Percentiles rank a stretch among this genome's conserved stretches.
Conservation (phyloP, 2,888 invertebrate genomes). For the Thecophora atra region DNA sequence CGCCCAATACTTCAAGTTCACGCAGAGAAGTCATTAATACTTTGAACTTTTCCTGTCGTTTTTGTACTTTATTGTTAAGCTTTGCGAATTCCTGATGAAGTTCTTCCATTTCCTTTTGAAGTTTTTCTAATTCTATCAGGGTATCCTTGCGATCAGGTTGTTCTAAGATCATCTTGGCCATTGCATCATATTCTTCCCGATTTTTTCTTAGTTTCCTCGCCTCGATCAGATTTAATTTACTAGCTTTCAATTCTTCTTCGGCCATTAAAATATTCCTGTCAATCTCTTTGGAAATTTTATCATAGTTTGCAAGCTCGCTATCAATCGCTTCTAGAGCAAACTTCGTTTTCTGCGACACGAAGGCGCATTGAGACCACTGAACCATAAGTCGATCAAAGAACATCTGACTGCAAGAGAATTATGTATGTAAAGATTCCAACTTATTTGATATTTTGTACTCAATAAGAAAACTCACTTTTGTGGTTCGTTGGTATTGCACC, state of each 20-base stretch:
- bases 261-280: slow-evolving; percentile 82
- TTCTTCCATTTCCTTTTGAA: slow-evolving; percentile 77
- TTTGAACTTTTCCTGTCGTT: slow-evolving; percentile 88
- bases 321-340: slow-evolving; percentile 82
- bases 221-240: slow-evolving; percentile 80
- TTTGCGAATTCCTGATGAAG: slow-evolving; percentile 76
- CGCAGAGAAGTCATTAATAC: slow-evolving; percentile 88
- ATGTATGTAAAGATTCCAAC: neutral
- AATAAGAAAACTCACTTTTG: slow-evolving; percentile 68
- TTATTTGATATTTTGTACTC: neutral
- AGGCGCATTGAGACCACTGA: slow-evolving; percentile 86
- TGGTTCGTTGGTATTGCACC: slow-evolving; percentile 75
- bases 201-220: slow-evolving; percentile 89
- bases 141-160: slow-evolving; percentile 89
- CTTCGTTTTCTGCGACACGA: slow-evolving; percentile 84
- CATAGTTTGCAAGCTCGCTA: slow-evolving; percentile 85
- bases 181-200: slow-evolving; percentile 88
- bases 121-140: slow-evolving; percentile 72
- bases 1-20: slow-evolving; percentile 80
- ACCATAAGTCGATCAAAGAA: slow-evolving; percentile 82
- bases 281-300: slow-evolving; percentile 77
- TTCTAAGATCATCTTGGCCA: slow-evolving; percentile 88
- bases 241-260: slow-evolving; percentile 80
- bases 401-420: slow-evolving; percentile 68
- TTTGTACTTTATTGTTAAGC: slow-evolving; percentile 79